A percentile compares a stretch with the other conserved stretches of the same genome.
These are phyloP conservation scores for Calycopis cecrops DNA, from an alignment of 1,140 invertebrate species.

Conservation along the genomic window DNA sequence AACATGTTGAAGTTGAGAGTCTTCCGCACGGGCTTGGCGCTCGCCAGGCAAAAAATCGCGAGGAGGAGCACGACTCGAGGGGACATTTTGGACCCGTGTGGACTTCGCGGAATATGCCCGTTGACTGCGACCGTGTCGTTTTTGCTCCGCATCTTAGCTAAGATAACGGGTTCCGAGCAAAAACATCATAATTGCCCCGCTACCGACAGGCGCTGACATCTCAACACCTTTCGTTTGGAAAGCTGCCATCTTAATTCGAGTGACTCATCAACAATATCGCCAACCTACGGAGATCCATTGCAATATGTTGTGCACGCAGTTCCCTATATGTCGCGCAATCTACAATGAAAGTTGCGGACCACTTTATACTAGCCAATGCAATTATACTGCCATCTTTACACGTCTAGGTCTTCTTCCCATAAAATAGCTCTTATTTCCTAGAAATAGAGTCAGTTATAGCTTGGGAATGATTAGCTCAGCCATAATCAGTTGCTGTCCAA, in stretches of 20 bases:
- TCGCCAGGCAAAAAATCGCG: slow-evolving; percentile 32
- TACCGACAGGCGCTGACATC: slow-evolving; percentile 47
- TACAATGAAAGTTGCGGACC: neutral
- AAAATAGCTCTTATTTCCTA: neutral
- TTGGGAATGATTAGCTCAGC: slow-evolving; percentile 19
- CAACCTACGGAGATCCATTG: slow-evolving; percentile 32
- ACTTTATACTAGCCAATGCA: neutral
- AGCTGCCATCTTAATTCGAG: slow-evolving; percentile 56
- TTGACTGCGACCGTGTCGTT: slow-evolving; percentile 54
- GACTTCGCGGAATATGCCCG: slow-evolving; percentile 34
- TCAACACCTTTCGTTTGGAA: slow-evolving; percentile 70
- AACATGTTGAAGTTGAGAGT: slow-evolving; percentile 68
- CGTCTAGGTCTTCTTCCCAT: neutral
- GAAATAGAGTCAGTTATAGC: slow-evolving; percentile 23
- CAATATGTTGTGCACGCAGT: slow-evolving; percentile 7
- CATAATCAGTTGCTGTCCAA: slow-evolving; percentile 31
- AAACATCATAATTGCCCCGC: slow-evolving; percentile 66
- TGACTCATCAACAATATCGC: slow-evolving; percentile 51
- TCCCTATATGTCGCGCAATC: neutral
- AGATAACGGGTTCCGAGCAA: slow-evolving; percentile 67
- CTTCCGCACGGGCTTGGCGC: slow-evolving; percentile 48
- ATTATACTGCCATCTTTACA: too few species aligned
- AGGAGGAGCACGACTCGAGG: slow-evolving; percentile 37
- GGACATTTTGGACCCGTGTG: slow-evolving; percentile 49
- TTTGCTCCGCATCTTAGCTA: slow-evolving; percentile 60